These are phyloP conservation scores for Blastomussa wellsi DNA, from an alignment of 92 coral and sea anemone species.

Conservation along the genomic window DNA sequence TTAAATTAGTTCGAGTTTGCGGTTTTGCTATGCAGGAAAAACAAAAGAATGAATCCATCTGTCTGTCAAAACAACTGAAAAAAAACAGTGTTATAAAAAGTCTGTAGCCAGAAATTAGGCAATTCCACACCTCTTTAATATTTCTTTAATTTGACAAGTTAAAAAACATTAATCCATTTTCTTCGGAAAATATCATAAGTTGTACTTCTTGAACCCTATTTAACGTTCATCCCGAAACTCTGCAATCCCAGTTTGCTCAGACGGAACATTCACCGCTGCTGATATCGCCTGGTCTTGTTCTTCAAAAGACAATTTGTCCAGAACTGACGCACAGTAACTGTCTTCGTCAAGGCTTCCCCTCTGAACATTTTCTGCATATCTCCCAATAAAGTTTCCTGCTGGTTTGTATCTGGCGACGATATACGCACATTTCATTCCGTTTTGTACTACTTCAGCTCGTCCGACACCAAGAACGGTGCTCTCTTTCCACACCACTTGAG, in stretches of 20 bases:
- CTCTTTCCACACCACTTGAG: slow-evolving; percentile 59
- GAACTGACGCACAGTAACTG: slow-evolving; percentile 8
- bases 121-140: too few species aligned
- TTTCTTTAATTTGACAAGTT: too few species aligned
- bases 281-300: neutral
- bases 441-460: neutral
- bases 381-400: slow-evolving; percentile 40
- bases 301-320: neutral
- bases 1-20: too few species aligned
- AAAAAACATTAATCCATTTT: too few species aligned
- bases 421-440: slow-evolving; percentile 38
- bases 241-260: neutral
- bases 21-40: too few species aligned
- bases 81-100: too few species aligned
- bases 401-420: slow-evolving; percentile 52
- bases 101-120: too few species aligned
- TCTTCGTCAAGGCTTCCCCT: slow-evolving; percentile 10
- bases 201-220: too few species aligned
- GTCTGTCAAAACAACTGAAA: too few species aligned
- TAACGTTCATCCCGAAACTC: neutral
- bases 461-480: slow-evolving; percentile 47
- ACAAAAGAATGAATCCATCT: too few species aligned
- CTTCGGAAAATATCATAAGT: too few species aligned
- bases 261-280: neutral
- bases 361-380: neutral